Conservation (phyloP, 2,797 vertebrate species). For the Ptychadena robeensis region DNA sequence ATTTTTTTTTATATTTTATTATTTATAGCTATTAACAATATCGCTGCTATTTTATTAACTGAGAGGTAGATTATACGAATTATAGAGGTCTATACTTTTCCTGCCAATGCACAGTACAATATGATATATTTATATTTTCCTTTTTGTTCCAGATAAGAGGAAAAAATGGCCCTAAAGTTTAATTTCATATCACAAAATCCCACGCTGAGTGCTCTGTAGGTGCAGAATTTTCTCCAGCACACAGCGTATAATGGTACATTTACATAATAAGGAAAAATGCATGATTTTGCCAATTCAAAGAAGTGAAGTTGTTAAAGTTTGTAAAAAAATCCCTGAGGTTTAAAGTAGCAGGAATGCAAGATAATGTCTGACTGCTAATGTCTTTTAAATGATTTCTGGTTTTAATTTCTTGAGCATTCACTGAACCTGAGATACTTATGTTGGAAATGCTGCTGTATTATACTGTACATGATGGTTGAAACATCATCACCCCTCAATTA, state of each 20-base stretch:
- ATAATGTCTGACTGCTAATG: slow-evolving; percentile 39
- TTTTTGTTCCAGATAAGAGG: slow-evolving; percentile 1
- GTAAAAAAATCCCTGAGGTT: slow-evolving; percentile 52
- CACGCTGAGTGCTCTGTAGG: slow-evolving; percentile 34
- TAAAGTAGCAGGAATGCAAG: slow-evolving; percentile 51
- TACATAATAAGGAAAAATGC: slow-evolving; percentile 51
- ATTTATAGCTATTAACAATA: too few species aligned
- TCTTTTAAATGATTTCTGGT: slow-evolving; percentile 33
- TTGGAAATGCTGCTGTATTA: background rate
- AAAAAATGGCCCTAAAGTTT: slow-evolving; percentile 19
- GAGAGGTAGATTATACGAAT: too few species aligned
- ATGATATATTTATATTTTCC: slow-evolving; percentile 9
- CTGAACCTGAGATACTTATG: slow-evolving; percentile 25
- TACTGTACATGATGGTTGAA: background rate
- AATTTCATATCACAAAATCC: slow-evolving; percentile 37
- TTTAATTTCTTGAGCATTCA: slow-evolving; percentile 25
- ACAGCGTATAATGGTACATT: slow-evolving; percentile 49
- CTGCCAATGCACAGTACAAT: background rate
- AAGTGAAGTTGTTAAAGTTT: slow-evolving; percentile 56
- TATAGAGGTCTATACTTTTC: background rate
- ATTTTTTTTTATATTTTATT: too few species aligned
- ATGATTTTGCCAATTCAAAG: slow-evolving; percentile 52
- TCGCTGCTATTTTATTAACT: background rate
- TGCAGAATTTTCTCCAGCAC: slow-evolving; percentile 18
- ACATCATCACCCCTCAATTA: slow-evolving; percentile 7